Percentiles rank a stretch among this genome's conserved stretches.
Conservation (phyloP, 2,888 invertebrate species). For the Eumacrocentrus americanus region DNA sequence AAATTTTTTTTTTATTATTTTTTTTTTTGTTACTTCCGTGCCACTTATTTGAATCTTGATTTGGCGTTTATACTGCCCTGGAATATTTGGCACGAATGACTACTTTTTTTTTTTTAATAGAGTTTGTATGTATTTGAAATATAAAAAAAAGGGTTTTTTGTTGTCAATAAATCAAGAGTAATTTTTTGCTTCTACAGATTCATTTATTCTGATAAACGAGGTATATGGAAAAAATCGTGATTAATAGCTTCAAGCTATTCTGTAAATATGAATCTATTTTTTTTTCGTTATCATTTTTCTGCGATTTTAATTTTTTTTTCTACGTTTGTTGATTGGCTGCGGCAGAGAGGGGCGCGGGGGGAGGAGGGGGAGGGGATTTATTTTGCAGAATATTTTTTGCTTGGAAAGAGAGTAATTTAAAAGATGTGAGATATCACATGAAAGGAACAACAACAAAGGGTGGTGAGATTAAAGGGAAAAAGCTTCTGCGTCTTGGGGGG, state of each 20-base stretch:
- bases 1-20: neutral
- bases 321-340: too few species aligned
- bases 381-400: neutral
- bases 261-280: too few species aligned
- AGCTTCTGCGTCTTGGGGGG: neutral
- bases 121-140: neutral
- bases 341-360: too few species aligned
- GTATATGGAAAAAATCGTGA: too few species aligned
- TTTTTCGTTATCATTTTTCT: too few species aligned
- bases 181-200: too few species aligned
- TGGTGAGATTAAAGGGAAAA: neutral
- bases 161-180: too few species aligned
- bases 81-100: neutral
- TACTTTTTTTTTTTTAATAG: too few species aligned
- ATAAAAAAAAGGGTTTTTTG: neutral
- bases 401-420: slow-evolving; percentile 8
- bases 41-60: neutral
- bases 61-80: neutral
- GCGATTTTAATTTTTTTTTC: neutral
- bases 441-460: slow-evolving; percentile 13
- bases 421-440: slow-evolving; percentile 13
- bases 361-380: neutral
- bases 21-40: neutral
- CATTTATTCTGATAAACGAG: too few species aligned
- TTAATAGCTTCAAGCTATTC: too few species aligned